Evolutionary conservation across 2,113 vertebrate genomes (phyloP).

Genomic region (Fregetta grallaria): DNA sequence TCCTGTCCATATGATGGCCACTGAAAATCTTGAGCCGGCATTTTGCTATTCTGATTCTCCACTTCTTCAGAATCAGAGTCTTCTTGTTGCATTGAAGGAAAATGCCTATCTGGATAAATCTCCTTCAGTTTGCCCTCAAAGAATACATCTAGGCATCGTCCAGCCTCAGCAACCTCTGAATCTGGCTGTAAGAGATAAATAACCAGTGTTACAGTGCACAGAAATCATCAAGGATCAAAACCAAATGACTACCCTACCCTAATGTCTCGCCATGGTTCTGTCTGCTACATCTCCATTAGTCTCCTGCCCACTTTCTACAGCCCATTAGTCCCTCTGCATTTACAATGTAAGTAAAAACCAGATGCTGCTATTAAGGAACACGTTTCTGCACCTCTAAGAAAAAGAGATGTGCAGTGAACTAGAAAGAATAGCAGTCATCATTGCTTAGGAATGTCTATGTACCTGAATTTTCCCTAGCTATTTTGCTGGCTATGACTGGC

Average conservation of each 20-base stretch:
- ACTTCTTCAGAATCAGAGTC: constrained; percentile 91
- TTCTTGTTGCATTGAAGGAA: constrained; percentile 76
- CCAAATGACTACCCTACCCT: neutral
- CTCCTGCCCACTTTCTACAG: neutral
- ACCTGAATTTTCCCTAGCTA: neutral
- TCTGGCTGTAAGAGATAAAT: constrained; percentile 80
- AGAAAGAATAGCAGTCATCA: neutral
- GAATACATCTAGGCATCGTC: constrained; percentile 86
- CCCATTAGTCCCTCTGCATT: neutral
- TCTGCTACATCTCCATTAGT: neutral
- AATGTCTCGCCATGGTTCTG: neutral
- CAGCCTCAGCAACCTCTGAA: constrained; percentile 96
- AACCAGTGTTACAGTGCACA: neutral
- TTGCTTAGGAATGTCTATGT: neutral
- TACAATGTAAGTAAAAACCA: neutral
- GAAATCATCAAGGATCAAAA: neutral
- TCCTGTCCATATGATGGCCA: constrained; percentile 86
- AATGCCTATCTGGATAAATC: constrained; percentile 83
- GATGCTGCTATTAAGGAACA: neutral
- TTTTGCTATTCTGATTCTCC: constrained; percentile 76
- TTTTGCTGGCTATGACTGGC: neutral
- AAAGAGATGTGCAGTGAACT: neutral
- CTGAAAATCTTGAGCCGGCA: constrained; percentile 75
- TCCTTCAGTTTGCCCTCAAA: constrained; percentile 87
- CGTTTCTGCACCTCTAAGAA: neutral